Evolutionary conservation across 2,113 vertebrate genomes (phyloP).

Genomic region (Neogale vison): DNA sequence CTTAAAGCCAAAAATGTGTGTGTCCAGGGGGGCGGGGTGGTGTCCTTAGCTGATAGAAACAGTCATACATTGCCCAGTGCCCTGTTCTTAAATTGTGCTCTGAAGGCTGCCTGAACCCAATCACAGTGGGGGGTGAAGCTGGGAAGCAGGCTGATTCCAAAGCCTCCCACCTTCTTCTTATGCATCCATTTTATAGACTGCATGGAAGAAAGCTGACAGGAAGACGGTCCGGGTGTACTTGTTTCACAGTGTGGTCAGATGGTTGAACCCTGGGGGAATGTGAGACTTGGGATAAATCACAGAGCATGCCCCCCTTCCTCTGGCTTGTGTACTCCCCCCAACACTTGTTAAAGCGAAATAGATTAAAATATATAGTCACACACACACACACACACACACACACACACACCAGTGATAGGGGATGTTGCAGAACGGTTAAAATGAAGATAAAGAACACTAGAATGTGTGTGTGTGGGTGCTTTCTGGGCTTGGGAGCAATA

Average conservation of each 20-base stretch:
- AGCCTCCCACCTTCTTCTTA: not conserved
- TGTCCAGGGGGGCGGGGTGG: not conserved
- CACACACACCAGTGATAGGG: not conserved
- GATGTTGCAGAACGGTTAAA: not conserved
- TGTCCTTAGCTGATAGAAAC: not conserved
- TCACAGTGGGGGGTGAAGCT: not conserved
- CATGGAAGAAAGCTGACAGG: not conserved
- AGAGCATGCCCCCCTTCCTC: not conserved
- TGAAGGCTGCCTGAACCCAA: not conserved
- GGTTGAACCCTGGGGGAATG: not conserved
- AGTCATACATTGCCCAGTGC: not conserved
- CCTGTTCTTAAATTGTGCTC: not conserved
- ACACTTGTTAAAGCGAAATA: not conserved
- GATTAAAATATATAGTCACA: too few relatives aligned
- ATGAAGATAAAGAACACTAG: not conserved
- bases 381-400: too few relatives aligned
- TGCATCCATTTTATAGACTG: not conserved
- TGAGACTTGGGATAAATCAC: slow-evolving; percentile 9
- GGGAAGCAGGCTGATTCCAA: not conserved
- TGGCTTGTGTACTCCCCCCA: not conserved
- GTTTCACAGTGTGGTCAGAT: not conserved
- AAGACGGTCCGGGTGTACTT: not conserved
- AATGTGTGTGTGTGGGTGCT: not conserved
- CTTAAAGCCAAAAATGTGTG: slow-evolving; percentile 19
- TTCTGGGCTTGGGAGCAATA: not conserved